These are phyloP conservation scores for Tokudaia muenninki DNA, from an alignment of 2,797 vertebrate genomes.

Conservation along the genomic window DNA sequence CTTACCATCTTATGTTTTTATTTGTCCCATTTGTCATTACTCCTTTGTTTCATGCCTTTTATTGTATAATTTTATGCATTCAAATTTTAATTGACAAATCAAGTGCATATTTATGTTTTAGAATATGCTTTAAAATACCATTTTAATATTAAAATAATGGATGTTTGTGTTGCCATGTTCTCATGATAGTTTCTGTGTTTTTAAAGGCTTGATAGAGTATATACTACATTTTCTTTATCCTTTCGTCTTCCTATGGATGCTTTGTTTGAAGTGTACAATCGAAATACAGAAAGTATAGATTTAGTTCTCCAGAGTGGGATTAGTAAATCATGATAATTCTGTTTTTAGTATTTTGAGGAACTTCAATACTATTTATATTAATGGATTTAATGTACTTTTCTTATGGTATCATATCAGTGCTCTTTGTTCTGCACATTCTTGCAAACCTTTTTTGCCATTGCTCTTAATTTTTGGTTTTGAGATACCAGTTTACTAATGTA, in stretches of 20 bases:
- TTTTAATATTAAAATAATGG: neutral
- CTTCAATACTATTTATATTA: neutral
- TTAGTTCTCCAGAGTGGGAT: neutral
- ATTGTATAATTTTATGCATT: neutral
- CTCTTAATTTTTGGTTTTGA: neutral
- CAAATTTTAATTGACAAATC: neutral
- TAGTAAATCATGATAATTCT: neutral
- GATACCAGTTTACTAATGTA: neutral
- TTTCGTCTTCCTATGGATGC: neutral
- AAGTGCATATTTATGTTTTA: neutral
- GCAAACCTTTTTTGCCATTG: neutral
- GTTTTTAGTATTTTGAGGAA: neutral
- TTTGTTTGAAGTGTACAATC: neutral
- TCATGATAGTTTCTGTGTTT: neutral
- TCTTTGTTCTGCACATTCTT: neutral
- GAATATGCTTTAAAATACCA: neutral
- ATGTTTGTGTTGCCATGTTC: neutral
- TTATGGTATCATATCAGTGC: neutral
- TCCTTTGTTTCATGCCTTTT: constrained; percentile 7
- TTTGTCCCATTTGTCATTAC: constrained; percentile 48
- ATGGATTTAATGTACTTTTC: neutral
- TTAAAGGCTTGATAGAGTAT: neutral
- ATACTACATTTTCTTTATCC: neutral
- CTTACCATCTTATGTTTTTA: constrained; percentile 30
- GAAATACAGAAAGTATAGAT: neutral